These are phyloP conservation scores for Hippocampus mohnikei DNA, from an alignment of 2,113 vertebrate species.

Conservation along the genomic window DNA sequence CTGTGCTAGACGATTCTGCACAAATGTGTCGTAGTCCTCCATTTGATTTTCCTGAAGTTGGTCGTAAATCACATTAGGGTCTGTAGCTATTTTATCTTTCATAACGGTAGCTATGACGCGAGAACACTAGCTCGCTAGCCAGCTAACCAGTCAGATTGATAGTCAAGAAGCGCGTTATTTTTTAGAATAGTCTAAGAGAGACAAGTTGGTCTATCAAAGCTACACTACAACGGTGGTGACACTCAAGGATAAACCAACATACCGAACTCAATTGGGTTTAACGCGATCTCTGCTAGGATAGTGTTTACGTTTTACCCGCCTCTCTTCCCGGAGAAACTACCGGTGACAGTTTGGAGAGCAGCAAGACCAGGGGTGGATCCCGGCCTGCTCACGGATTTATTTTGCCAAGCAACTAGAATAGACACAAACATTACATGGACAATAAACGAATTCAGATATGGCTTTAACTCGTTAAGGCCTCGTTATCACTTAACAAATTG, in stretches of 20 bases:
- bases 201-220: neutral
- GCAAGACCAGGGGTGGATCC: slow-evolving; percentile 38
- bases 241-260: neutral
- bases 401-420: neutral
- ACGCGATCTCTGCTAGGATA: neutral
- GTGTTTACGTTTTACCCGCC: slow-evolving; percentile 39
- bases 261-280: neutral
- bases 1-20: slow-evolving; percentile 32
- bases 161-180: neutral
- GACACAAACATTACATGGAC: neutral
- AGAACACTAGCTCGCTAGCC: slow-evolving; percentile 18
- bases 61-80: neutral
- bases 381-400: neutral
- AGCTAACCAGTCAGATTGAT: neutral
- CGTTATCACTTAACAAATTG: neutral
- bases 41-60: slow-evolving; percentile 39
- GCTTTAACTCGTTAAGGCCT: fast-evolving
- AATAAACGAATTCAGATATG: fast-evolving
- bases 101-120: slow-evolving; percentile 18
- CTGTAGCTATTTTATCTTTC: neutral
- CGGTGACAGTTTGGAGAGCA: slow-evolving; percentile 25
- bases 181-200: neutral
- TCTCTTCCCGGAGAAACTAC: slow-evolving; percentile 36
- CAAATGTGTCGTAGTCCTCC: slow-evolving; percentile 70
- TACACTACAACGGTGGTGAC: neutral